Evolutionary conservation across 1,140 invertebrate genomes (phyloP).

Genomic region (Papilio machaon): DNA sequence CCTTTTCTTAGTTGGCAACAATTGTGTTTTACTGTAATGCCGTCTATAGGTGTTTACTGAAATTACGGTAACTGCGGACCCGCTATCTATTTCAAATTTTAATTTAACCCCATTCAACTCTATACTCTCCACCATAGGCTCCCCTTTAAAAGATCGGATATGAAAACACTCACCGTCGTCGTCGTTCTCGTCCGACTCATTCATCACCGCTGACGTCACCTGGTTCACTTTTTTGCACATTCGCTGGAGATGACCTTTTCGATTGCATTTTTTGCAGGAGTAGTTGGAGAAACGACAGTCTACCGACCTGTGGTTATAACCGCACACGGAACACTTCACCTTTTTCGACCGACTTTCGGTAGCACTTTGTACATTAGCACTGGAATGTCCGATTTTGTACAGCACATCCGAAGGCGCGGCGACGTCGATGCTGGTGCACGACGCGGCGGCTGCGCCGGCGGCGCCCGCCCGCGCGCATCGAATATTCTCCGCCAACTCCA

Average conservation of each 20-base stretch:
- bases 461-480: background rate
- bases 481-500: too few species aligned
- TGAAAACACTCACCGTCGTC: slow-evolving; percentile 21
- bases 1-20: too few species aligned
- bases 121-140: too few species aligned
- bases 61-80: background rate
- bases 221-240: slow-evolving; percentile 13
- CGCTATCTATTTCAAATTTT: slow-evolving; percentile 7
- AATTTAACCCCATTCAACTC: too few species aligned
- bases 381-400: slow-evolving; percentile 4
- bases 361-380: background rate
- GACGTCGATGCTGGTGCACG: background rate
- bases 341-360: background rate
- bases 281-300: too few species aligned
- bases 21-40: slow-evolving; percentile 14
- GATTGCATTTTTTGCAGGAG: too few species aligned
- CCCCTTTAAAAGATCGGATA: too few species aligned
- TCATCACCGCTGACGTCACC: background rate
- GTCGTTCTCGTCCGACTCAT: background rate
- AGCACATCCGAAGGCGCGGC: background rate
- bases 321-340: background rate
- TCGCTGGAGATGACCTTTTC: too few species aligned
- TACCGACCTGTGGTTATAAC: too few species aligned
- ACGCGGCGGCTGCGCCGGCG: background rate
- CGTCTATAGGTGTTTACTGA: slow-evolving; percentile 17